A percentile compares a stretch with the other conserved stretches of the same genome.
Evolutionary conservation across 2,888 invertebrate genomes (phyloP).

Genomic region (Eugnorisma glareosa): DNA sequence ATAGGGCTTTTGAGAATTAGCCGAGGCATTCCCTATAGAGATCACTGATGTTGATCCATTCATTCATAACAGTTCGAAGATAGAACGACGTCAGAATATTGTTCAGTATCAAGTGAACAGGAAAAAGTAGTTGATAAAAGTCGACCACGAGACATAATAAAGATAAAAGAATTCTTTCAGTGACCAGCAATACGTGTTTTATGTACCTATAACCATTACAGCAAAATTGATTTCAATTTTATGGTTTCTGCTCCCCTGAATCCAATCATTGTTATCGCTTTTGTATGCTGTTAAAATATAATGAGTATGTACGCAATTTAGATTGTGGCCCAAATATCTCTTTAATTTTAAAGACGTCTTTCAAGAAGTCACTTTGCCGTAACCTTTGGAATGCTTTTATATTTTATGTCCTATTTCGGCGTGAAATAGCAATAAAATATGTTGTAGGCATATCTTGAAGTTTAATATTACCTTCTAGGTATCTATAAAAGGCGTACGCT

Average conservation of each 20-base stretch:
- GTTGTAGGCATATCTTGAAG: conserved; percentile 33
- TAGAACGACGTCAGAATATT: conserved; percentile 9
- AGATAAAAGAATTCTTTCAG: conserved; percentile 78
- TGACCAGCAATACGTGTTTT: conserved; percentile 84
- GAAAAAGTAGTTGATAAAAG: conserved; percentile 45
- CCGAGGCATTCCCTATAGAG: conserved; percentile 12
- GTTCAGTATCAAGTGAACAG: conserved; percentile 31
- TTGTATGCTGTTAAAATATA: conserved; percentile 87
- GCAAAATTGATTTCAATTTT: conserved; percentile 90
- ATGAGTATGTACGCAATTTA: conserved; percentile 83
- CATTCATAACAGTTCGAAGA: conserved; percentile 8
- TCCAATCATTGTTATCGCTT: conserved; percentile 90
- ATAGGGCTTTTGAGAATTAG: conserved; percentile 22
- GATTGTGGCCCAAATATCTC: conserved; percentile 74
- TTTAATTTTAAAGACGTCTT: conserved; percentile 58
- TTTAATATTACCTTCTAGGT: conserved; percentile 35
- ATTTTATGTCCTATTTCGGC: conserved; percentile 50
- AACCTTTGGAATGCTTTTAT: conserved; percentile 47
- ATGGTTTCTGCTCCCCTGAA: conserved; percentile 89
- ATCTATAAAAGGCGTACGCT: conserved; percentile 9
- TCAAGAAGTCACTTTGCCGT: conserved; percentile 45
- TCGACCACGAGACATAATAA: conserved; percentile 66
- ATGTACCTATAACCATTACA: conserved; percentile 88
- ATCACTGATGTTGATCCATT: background rate
- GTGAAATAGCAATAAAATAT: conserved; percentile 58